These are phyloP conservation scores for Euglossa dilemma DNA, from an alignment of 1,140 invertebrate species.

Conservation along the genomic window DNA sequence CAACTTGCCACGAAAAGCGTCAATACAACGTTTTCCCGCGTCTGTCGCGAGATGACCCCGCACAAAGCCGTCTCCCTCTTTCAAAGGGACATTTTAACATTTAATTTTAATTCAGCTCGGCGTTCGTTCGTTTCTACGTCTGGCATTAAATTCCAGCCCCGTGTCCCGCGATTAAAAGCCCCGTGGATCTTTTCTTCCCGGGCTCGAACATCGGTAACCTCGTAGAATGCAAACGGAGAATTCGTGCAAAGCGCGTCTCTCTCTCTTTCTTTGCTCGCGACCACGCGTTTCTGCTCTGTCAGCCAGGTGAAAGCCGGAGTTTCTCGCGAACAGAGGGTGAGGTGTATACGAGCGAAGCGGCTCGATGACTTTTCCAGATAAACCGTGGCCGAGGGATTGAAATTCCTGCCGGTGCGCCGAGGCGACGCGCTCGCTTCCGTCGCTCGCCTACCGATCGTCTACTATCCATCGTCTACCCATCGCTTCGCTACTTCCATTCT, in stretches of 20 bases:
- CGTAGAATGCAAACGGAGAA: constrained; percentile 6
- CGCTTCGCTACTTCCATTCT: not conserved
- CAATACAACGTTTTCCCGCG: not conserved
- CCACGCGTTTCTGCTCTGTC: not conserved
- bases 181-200: not conserved
- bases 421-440: constrained; percentile 16
- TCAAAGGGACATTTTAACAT: not conserved
- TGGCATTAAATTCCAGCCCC: not conserved
- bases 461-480: not conserved
- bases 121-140: too few relatives aligned
- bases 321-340: constrained; percentile 26
- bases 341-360: constrained; percentile 13
- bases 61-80: not conserved
- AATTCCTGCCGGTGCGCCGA: constrained; percentile 25
- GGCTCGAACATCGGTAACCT: not conserved
- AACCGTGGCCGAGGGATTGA: constrained; percentile 23
- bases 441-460: not conserved
- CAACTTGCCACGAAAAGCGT: not conserved
- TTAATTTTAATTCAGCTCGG: constrained; percentile 21
- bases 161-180: not conserved
- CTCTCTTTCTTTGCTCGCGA: not conserved
- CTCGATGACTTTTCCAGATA: constrained; percentile 41
- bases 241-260: constrained; percentile 1
- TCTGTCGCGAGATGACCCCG: not conserved
- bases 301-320: constrained; percentile 26